Percentiles rank a stretch among this genome's conserved stretches.
Conservation (phyloP, 2,113 vertebrate species). For the Cyprinodon brontotheroides region DNA sequence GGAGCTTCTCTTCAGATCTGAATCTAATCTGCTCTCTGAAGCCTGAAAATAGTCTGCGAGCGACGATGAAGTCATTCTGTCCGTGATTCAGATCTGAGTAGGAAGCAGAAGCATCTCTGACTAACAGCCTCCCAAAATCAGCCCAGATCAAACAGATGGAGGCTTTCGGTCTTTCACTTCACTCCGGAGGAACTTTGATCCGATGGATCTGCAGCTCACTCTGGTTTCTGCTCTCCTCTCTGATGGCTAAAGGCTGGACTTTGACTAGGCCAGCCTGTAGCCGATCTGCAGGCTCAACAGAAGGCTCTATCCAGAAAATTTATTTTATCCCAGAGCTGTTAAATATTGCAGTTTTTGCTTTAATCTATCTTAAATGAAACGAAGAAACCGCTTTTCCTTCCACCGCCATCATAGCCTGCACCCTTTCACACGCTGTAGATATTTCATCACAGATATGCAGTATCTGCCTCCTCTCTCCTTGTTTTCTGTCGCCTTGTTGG, state of each 20-base stretch:
- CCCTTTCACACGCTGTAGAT: no score
- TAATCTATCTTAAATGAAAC: no score
- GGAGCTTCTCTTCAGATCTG: no score
- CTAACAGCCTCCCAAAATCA: not conserved
- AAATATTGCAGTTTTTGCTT: no score
- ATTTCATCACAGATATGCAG: no score
- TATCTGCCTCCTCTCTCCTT: no score
- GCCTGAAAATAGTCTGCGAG: not conserved
- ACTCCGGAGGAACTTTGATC: not conserved
- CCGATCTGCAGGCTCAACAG: no score
- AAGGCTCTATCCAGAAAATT: no score
- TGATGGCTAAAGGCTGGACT: not conserved
- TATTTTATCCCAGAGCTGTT: no score
- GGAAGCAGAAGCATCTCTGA: not conserved
- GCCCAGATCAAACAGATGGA: no score
- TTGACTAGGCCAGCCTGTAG: not conserved
- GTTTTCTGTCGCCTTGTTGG: constrained; percentile 12
- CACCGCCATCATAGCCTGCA: no score
- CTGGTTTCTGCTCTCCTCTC: not conserved
- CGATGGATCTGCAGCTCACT: not conserved
- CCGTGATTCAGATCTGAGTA: constrained; percentile 13
- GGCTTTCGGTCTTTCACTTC: not conserved
- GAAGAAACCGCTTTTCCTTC: no score
- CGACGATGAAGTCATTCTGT: not conserved
- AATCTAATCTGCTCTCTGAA: not conserved